Base-by-base conservation (phyloP, 1,140 invertebrate species). In the Drosophila takahashii region DNA sequence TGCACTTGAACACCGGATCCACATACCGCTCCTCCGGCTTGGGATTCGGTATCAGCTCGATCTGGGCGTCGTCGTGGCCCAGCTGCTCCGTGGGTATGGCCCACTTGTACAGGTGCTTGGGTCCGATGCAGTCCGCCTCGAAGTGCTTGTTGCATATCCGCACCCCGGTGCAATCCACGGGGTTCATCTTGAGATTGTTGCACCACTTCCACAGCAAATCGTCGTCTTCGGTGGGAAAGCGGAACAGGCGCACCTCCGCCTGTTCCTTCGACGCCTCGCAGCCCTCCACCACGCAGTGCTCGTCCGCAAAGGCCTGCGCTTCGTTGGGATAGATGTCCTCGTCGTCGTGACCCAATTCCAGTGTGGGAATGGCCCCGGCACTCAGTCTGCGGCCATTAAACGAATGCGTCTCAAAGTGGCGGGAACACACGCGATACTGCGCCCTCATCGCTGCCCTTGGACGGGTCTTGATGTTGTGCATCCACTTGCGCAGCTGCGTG, bases 191-290 rank as follows among this genome's bases (percentile, higher is more conserved):
- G 0, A 91, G 77, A 54, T 91, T 91, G 27, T 91, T 85, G 48
- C 90, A 91, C 90, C 90, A 91, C 50, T 91, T 91, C 83, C 81
- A 90, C 2, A 91, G 53, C 44, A 90, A 52, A 41, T 91, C 90
- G 48, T 91, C 90, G 66, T 91, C 90, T 4, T 91, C 90, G 10
- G 67, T 83, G 34, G 90, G 90, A 16, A 91, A 91, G 11, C 84
- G 83, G 60, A 91, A 91, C 0, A 91, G 80, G 0, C 86, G 77
- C 13, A 91, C 86, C 2, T 90, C 90, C 5, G 81, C 64, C 45
- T 90, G 75, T 4, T 87, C 90, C 16, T 90, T 91, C 10, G 65
- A 57, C 0, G 83, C 61, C 22, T 76, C 76, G 27, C 90, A 91
- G 15, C 86, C 86, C 15, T 77, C 80, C 1, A 91, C 72, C 4